Evolutionary conservation across 35 echinoderm and acorn worm genomes (phyloP).

Genomic region (Ophiothrix spiculata): DNA sequence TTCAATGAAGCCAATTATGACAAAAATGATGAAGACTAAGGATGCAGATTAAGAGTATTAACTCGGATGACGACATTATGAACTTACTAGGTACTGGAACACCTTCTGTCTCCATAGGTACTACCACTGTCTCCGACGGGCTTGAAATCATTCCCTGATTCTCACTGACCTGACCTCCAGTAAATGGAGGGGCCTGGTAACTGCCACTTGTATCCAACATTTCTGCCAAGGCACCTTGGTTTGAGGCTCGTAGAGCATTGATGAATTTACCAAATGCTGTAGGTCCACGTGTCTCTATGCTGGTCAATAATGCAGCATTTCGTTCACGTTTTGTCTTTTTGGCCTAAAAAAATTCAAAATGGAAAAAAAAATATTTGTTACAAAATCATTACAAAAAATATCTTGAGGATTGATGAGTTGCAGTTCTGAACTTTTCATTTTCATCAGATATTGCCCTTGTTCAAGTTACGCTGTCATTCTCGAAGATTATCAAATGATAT

Average conservation of each 20-base stretch:
- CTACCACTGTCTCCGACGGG: no score
- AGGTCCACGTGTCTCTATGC: constrained; percentile 77
- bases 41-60: no score
- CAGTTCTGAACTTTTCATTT: background rate
- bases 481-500: background rate
- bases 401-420: background rate
- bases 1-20: no score
- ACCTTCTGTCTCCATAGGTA: no score
- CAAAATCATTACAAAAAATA: background rate
- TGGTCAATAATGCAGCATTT: constrained; percentile 51
- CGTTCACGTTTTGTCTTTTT: constrained; percentile 30
- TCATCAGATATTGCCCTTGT: background rate
- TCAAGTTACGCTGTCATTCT: background rate
- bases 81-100: no score
- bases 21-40: no score
- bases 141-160: background rate
- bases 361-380: no score
- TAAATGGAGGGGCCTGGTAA: background rate
- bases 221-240: constrained; percentile 53
- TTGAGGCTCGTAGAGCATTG: constrained; percentile 34
- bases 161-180: background rate
- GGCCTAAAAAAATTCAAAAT: constrained; percentile 45
- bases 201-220: background rate
- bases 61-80: no score
- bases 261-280: constrained; percentile 61